phyloP scores from a whole-genome alignment of 2,888 invertebrate genomes.

The Pemphredon lugubris region DNA sequence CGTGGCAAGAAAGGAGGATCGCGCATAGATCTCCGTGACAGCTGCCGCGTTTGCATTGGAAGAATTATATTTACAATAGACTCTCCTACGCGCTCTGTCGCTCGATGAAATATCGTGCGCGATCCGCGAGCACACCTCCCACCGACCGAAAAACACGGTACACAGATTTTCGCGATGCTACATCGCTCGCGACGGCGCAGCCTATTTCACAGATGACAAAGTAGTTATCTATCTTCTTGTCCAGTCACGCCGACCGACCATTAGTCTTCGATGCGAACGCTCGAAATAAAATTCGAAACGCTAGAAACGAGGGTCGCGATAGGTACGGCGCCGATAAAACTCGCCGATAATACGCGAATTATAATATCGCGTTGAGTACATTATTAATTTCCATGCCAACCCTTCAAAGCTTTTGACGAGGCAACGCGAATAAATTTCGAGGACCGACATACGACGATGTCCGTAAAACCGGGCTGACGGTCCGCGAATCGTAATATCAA shows the following conservation, averaged over 20 bases:
- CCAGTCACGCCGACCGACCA: constrained; percentile 30
- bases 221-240: constrained; percentile 49
- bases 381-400: no score
- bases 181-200: constrained; percentile 41
- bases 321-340: no score
- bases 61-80: constrained; percentile 43
- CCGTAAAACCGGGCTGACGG: no score
- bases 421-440: no score
- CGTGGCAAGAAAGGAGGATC: constrained; percentile 9
- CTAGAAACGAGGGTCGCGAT: no score
- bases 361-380: no score
- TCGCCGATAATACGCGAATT: no score
- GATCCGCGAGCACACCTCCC: constrained; percentile 33
- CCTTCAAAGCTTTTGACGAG: no score
- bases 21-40: constrained; percentile 32
- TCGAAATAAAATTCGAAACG: constrained; percentile 15
- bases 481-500: no score
- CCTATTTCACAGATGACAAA: constrained; percentile 53
- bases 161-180: constrained; percentile 41
- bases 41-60: constrained; percentile 18
- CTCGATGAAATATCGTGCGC: constrained; percentile 45
- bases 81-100: constrained; percentile 46
- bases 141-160: constrained; percentile 31
- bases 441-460: no score
- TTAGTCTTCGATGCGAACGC: constrained; percentile 42